phyloP scores from a whole-genome alignment of 2,888 invertebrate species.

The Ceraclea dissimilis region DNA sequence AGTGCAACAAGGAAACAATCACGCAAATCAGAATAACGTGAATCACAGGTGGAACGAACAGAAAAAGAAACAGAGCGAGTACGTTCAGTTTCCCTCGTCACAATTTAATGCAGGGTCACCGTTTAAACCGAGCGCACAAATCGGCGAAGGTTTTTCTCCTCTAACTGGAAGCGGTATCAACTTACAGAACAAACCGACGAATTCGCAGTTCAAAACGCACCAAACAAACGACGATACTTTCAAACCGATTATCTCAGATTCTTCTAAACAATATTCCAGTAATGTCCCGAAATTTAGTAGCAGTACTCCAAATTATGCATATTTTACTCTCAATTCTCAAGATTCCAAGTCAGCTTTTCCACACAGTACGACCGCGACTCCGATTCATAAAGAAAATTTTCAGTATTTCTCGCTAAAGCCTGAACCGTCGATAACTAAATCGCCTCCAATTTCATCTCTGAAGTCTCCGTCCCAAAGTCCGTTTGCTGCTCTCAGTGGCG shows the following conservation, averaged over 20 bases:
- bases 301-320: constrained; percentile 34
- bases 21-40: constrained; percentile 14
- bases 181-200: not conserved
- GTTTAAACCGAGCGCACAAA: constrained; percentile 25
- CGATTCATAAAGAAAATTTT: constrained; percentile 22
- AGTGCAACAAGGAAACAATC: constrained; percentile 32
- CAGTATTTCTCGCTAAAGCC: constrained; percentile 22
- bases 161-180: constrained; percentile 13
- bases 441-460: constrained; percentile 49
- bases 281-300: constrained; percentile 5
- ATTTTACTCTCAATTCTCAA: constrained; percentile 36
- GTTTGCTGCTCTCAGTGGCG: constrained; percentile 43
- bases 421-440: constrained; percentile 40
- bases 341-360: constrained; percentile 22
- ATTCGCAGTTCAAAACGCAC: not conserved
- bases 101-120: constrained; percentile 7
- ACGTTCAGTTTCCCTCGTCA: not conserved
- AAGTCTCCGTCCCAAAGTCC: constrained; percentile 36
- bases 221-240: constrained; percentile 26
- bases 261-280: constrained; percentile 12
- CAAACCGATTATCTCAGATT: constrained; percentile 20
- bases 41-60: constrained; percentile 32
- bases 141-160: constrained; percentile 18
- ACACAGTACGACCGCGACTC: constrained; percentile 23
- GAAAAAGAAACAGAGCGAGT: constrained; percentile 33